Evolutionary conservation across 2,797 vertebrate genomes (phyloP), one percentile per base, ranked within the genome.

Genomic region (Amphiprion clarkii): DNA sequence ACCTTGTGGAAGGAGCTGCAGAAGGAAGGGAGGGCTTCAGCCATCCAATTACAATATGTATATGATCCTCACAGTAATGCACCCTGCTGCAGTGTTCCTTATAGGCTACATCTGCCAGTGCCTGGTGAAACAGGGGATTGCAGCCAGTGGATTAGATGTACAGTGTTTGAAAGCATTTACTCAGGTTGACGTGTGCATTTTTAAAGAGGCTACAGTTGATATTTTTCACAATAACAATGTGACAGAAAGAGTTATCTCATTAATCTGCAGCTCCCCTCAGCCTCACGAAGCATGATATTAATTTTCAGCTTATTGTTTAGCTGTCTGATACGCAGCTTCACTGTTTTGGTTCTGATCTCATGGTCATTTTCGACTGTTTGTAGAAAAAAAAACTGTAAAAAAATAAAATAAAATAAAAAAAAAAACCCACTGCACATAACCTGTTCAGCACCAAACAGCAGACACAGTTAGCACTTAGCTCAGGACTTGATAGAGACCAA

Each of bases 1-100:
- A 92, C 89, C 89, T 92, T 91, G 90, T 77, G 75, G 53, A 79
- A 78, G 71, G 74, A 83, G 71, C 83, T 65, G 76, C 78, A 72
- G 21, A 56, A 63, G 17, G 52, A 39, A 46, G 52, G 55, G 55
- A 29, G 62, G 17, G 39, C 65, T 5, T 67, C 69, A 71, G 81
- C 68, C 57, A 61, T 75, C 52, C 67, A 71, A 80, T 90, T 83
- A 75, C 36, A 79, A 78, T 82, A 85, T 80, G 74, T 59, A 88
- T 74, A 67, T 74, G 72, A 71, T 74, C 58, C n/a, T 52, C 49
- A 21, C 46, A 66, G 67, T 61, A 60, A 75, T 36, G 27, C 36
- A 56, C 36, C 14, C 40, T 64, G 71, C 81, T 78, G 81, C 81
- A 82, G 69, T 27, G 59, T n/a, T 68, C n/a, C 53, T 56, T 52